Conservation (phyloP, 2,797 vertebrate species). For the Orestias chungarensis region DNA sequence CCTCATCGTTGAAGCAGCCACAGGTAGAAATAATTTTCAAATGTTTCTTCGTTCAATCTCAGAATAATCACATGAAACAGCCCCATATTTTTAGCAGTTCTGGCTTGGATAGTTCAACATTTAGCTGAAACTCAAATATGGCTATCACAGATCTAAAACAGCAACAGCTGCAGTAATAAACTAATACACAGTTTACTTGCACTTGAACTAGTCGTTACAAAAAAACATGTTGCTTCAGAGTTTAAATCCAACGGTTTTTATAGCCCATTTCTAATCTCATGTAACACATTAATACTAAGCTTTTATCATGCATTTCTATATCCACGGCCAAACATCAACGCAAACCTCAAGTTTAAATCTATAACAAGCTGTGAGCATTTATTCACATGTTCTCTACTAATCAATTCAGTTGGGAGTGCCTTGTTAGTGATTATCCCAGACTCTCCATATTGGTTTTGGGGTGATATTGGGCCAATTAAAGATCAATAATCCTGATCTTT, state of each 20-base stretch:
- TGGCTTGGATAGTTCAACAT: neutral
- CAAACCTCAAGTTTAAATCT: neutral
- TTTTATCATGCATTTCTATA: neutral
- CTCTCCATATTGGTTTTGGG: conserved; percentile 39
- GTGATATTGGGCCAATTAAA: conserved; percentile 64
- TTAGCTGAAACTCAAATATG: neutral
- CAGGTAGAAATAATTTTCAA: no score
- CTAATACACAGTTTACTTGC: no score
- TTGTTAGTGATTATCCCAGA: conserved; percentile 65
- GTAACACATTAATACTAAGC: neutral
- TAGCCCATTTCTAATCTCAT: neutral
- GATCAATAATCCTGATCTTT: conserved; percentile 62
- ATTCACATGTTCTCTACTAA: conserved; percentile 32
- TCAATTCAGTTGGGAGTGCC: conserved; percentile 50
- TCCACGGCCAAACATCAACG: neutral
- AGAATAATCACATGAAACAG: neutral
- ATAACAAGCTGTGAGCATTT: conserved; percentile 34
- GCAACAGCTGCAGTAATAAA: neutral
- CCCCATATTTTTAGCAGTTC: neutral
- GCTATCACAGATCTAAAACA: neutral
- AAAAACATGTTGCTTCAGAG: neutral
- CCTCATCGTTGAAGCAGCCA: no score
- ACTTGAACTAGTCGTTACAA: no score
- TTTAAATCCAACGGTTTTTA: neutral
- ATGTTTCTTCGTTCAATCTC: neutral